Conservation (phyloP, 2,797 vertebrate species). For the Lagocephalus sceleratus region DNA sequence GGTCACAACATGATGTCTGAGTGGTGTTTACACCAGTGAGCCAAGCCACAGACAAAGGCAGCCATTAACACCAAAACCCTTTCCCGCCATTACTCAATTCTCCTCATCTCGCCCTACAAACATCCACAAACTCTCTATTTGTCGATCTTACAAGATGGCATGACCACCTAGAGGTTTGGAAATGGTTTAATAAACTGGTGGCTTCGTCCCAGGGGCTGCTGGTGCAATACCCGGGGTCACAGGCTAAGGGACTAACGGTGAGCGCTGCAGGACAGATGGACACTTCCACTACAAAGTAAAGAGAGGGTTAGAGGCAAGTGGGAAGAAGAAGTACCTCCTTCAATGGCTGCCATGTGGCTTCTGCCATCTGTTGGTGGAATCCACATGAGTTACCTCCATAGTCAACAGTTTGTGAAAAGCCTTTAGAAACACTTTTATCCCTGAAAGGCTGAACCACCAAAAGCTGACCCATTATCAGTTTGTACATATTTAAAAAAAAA, state of each 20-base stretch:
- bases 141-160: conserved; percentile 37
- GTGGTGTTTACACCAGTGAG: conserved; percentile 67
- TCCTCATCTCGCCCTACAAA: conserved; percentile 23
- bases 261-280: conserved; percentile 44
- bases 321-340: conserved; percentile 66
- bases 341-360: conserved; percentile 76
- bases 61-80: conserved; percentile 61
- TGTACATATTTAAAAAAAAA: too few species aligned
- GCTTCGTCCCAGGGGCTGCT: conserved; percentile 55
- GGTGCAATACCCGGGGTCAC: conserved; percentile 49
- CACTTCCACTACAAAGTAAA: conserved; percentile 18
- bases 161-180: conserved; percentile 65
- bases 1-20: conserved; percentile 54
- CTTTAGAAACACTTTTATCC: not conserved
- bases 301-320: conserved; percentile 37
- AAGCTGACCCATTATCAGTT: too few species aligned
- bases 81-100: conserved; percentile 30
- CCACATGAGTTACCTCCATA: conserved; percentile 82
- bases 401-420: conserved; percentile 74
- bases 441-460: too few species aligned
- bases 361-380: conserved; percentile 81
- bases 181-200: conserved; percentile 74
- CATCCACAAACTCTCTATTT: conserved; percentile 1
- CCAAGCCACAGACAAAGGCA: conserved; percentile 68
- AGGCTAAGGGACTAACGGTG: conserved; percentile 12